Evolutionary conservation across 2,888 invertebrate genomes (phyloP).

Genomic region (Calameuta filiformis): DNA sequence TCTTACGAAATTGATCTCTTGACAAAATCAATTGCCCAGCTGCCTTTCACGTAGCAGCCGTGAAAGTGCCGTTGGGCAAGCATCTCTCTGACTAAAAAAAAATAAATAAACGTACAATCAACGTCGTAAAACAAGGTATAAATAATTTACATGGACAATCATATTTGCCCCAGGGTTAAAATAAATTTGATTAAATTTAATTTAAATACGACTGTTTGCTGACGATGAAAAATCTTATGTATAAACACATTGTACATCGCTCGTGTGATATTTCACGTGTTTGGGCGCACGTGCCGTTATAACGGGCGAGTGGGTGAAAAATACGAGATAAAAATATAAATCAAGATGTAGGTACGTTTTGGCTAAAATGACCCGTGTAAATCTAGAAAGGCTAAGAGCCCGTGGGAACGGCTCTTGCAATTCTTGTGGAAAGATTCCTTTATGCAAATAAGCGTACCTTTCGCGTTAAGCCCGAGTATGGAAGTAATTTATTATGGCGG

Average conservation of each 20-base stretch:
- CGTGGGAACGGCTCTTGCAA: background rate
- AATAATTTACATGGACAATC: background rate
- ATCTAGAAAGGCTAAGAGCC: background rate
- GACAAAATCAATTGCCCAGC: background rate
- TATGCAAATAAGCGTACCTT: background rate
- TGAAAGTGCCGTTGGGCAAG: background rate
- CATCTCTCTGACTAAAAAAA: background rate
- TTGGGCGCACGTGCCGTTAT: background rate
- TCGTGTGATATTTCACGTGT: background rate
- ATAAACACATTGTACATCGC: background rate
- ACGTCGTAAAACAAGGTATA: background rate
- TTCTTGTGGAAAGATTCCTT: background rate
- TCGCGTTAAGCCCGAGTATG: background rate
- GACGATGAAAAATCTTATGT: background rate
- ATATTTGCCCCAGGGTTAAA: background rate
- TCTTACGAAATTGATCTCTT: background rate
- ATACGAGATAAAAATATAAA: background rate
- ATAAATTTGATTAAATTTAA: background rate
- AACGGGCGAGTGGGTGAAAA: background rate
- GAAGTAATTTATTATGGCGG: background rate
- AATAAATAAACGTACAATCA: background rate
- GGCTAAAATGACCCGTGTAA: background rate
- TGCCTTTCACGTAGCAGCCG: background rate
- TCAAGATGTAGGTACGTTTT: background rate
- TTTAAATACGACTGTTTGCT: background rate